phyloP scores from a whole-genome alignment of 2,888 invertebrate genomes.

The Cremastinae sp. region DNA sequence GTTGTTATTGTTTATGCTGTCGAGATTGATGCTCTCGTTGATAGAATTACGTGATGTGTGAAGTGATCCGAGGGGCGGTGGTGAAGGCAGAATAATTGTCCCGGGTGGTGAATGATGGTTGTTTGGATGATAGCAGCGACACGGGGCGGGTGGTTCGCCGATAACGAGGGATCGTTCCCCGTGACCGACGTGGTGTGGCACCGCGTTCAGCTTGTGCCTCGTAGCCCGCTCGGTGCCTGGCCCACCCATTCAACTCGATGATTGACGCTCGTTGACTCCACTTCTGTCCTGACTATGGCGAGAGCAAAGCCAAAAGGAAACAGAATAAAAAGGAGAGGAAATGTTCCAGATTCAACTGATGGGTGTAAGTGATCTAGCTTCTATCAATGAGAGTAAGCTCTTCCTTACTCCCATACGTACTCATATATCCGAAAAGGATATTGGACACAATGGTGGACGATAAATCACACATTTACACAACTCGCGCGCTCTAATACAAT shows the following conservation, averaged over 20 bases:
- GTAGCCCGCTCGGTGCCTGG: conserved; percentile 76
- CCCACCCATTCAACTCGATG: conserved; percentile 79
- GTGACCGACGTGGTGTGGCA: conserved; percentile 76
- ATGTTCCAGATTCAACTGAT: too few species aligned
- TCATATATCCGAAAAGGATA: neutral
- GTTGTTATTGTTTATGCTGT: conserved; percentile 59
- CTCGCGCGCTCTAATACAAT: neutral
- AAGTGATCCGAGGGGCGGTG: conserved; percentile 59
- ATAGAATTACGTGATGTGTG: conserved; percentile 53
- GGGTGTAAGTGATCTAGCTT: neutral
- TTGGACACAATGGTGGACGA: neutral
- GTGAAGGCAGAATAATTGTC: conserved; percentile 59
- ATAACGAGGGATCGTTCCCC: conserved; percentile 75
- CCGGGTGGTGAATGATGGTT: conserved; percentile 61
- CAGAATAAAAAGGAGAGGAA: conserved; percentile 23
- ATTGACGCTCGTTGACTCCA: conserved; percentile 73
- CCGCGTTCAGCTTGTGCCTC: conserved; percentile 78
- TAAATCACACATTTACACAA: conserved; percentile 4
- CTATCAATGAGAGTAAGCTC: neutral
- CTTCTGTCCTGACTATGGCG: conserved; percentile 64
- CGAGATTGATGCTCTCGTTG: conserved; percentile 56
- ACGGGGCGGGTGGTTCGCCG: conserved; percentile 73
- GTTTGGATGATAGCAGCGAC: conserved; percentile 68
- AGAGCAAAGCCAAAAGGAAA: conserved; percentile 11
- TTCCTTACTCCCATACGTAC: conserved; percentile 21